Evolutionary conservation across 2,797 vertebrate genomes (phyloP).

Genomic region (Acipenser ruthenus): DNA sequence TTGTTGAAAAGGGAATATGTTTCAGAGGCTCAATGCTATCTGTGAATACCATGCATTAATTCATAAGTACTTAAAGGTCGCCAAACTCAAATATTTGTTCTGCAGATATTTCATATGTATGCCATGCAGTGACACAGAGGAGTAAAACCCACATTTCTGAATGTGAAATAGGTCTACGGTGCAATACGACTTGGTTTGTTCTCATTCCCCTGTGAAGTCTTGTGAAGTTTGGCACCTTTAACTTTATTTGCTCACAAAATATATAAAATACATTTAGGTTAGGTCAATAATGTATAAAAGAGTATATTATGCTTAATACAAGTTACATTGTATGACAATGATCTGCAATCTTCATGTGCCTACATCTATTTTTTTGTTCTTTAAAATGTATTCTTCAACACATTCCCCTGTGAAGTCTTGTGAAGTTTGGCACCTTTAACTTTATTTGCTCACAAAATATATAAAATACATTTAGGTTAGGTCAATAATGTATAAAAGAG

Average conservation of each 20-base stretch:
- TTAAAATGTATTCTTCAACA: too few species aligned
- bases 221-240: constrained; percentile 31
- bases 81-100: constrained; percentile 67
- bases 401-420: constrained; percentile 42
- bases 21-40: constrained; percentile 12
- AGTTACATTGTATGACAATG: too few species aligned
- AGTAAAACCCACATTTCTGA: constrained; percentile 43
- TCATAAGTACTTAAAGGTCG: constrained; percentile 63
- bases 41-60: constrained; percentile 55
- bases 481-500: constrained; percentile 47
- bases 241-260: constrained; percentile 42
- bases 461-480: constrained; percentile 47
- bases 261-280: constrained; percentile 46
- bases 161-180: constrained; percentile 12
- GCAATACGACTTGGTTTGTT: neutral
- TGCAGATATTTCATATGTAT: constrained; percentile 70
- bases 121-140: constrained; percentile 64
- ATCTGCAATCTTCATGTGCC: too few species aligned
- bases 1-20: neutral
- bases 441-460: constrained; percentile 43
- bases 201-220: constrained; percentile 41
- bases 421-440: constrained; percentile 32
- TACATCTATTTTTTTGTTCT: too few species aligned
- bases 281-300: constrained; percentile 45
- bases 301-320: constrained; percentile 16